phyloP scores from a whole-genome alignment of 1,140 invertebrate species.

The Leguminivora glycinivorella region DNA sequence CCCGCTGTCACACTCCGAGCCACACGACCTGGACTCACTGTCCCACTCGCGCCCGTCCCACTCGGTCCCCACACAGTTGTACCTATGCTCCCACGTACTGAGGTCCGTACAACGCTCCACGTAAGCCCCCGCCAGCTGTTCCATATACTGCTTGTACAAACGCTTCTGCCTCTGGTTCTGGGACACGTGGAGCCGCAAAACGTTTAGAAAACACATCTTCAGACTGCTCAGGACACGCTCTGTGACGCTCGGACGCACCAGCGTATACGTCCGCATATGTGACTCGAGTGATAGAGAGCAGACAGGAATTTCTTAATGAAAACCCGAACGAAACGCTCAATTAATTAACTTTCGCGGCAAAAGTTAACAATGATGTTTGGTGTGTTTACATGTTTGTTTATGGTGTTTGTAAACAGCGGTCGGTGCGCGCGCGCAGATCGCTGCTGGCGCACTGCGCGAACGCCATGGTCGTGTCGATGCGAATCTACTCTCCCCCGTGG shows the following conservation, averaged over 20 bases:
- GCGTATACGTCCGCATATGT: slow-evolving; percentile 49
- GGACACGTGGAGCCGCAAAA: slow-evolving; percentile 71
- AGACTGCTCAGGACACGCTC: slow-evolving; percentile 40
- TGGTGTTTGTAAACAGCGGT: neutral
- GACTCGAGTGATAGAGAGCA: slow-evolving; percentile 50
- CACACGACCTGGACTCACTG: slow-evolving; percentile 55
- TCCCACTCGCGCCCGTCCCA: slow-evolving; percentile 60
- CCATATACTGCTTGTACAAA: slow-evolving; percentile 76
- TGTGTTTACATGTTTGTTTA: slow-evolving; percentile 47
- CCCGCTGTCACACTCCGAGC: slow-evolving; percentile 66
- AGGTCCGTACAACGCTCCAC: slow-evolving; percentile 65
- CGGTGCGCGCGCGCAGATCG: slow-evolving; percentile 50
- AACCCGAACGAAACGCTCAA: slow-evolving; percentile 44
- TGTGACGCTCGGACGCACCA: slow-evolving; percentile 42
- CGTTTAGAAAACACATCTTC: slow-evolving; percentile 77
- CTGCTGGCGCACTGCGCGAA: slow-evolving; percentile 47
- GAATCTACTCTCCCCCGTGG: slow-evolving; percentile 70
- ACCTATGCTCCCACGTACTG: slow-evolving; percentile 51
- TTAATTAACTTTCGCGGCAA: slow-evolving; percentile 61
- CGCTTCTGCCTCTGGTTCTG: slow-evolving; percentile 75
- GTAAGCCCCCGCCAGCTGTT: slow-evolving; percentile 69
- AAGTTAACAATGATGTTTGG: slow-evolving; percentile 63
- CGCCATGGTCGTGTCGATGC: slow-evolving; percentile 60
- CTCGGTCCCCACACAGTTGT: slow-evolving; percentile 52
- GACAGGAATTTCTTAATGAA: slow-evolving; percentile 26